phyloP scores from a whole-genome alignment of 2,888 invertebrate species.

The Choristoneura rosaceana region DNA sequence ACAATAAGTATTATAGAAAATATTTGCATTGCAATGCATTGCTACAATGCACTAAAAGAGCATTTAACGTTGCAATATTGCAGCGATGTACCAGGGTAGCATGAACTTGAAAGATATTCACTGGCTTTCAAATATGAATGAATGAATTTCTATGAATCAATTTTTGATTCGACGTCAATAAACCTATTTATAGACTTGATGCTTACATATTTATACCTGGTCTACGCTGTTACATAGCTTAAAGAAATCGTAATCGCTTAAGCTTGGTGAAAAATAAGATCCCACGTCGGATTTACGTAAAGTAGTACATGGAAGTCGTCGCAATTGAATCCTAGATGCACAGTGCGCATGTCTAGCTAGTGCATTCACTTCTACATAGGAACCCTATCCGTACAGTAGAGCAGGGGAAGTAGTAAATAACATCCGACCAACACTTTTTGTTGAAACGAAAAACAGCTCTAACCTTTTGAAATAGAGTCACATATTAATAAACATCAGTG shows the following conservation, averaged over 20 bases:
- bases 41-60: not conserved
- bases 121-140: not conserved
- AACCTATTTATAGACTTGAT: not conserved
- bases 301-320: not conserved
- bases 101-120: not conserved
- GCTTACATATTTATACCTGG: not conserved
- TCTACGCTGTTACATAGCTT: not conserved
- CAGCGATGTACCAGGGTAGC: constrained; percentile 23
- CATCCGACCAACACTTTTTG: not conserved
- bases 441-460: not conserved
- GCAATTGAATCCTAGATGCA: not conserved
- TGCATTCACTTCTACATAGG: constrained; percentile 30
- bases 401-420: not conserved
- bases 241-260: not conserved
- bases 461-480: not conserved
- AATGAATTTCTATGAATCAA: not conserved
- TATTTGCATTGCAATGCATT: not conserved
- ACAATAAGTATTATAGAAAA: no score
- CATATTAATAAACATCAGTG: not conserved
- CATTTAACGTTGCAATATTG: constrained; percentile 4
- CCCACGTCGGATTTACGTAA: not conserved
- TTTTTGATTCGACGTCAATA: not conserved
- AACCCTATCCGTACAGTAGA: constrained; percentile 8
- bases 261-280: not conserved
- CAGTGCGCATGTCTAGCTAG: constrained; percentile 36